These are phyloP conservation scores for Pheucticus melanocephalus DNA, from an alignment of 2,113 vertebrate species.

Conservation along the genomic window DNA sequence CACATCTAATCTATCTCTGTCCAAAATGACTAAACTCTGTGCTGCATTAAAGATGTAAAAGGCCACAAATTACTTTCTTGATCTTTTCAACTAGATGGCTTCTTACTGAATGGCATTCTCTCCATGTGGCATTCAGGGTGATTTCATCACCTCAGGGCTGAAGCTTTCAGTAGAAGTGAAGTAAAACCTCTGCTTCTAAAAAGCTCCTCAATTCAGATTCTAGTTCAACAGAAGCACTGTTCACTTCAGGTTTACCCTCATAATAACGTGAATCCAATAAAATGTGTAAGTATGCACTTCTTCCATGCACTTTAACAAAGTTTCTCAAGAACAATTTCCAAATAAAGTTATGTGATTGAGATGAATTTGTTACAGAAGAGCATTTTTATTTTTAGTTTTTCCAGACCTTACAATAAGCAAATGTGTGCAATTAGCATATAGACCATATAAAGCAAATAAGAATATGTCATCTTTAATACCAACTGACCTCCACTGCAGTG, in stretches of 20 bases:
- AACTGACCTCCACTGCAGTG: neutral
- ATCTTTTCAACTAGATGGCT: neutral
- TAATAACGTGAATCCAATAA: neutral
- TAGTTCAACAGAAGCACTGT: neutral
- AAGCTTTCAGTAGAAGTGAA: neutral
- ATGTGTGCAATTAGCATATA: neutral
- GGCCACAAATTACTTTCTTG: slow-evolving; percentile 44
- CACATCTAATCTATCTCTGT: slow-evolving; percentile 60
- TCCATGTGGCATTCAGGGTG: neutral
- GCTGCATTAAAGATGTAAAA: slow-evolving; percentile 62
- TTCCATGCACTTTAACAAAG: neutral
- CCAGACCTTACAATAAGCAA: neutral
- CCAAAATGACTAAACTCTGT: slow-evolving; percentile 54
- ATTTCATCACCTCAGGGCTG: neutral
- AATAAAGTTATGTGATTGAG: neutral
- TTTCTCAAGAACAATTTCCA: neutral
- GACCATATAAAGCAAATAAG: neutral
- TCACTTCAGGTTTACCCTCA: neutral
- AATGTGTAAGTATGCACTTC: neutral
- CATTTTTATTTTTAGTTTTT: neutral
- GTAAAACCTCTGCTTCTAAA: neutral
- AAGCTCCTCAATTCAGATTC: neutral
- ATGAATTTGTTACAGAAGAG: neutral
- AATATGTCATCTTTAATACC: neutral
- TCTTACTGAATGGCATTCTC: neutral